Evolutionary conservation across 2,888 invertebrate genomes (phyloP), one percentile per base, ranked within the genome.

Genomic region (Melitaea athalia): DNA sequence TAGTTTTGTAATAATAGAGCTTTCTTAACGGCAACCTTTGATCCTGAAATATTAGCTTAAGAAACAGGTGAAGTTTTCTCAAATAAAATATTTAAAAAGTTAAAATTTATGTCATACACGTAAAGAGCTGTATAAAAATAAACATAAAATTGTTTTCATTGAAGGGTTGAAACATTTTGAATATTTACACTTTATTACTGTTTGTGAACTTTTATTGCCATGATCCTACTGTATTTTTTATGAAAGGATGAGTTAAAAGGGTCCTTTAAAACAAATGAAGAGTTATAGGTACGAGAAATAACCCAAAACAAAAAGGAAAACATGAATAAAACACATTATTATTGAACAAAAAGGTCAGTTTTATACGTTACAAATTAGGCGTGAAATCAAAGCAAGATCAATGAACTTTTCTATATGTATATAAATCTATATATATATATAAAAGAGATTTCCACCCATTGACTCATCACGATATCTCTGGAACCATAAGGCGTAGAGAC

Each of bases 141-240:
- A 45, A 45, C 0, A 45, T 45, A 4, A 7, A 31, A 12, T 31
- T 53, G 12, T 31, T 33, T n/a, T 31, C 24, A 24, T 31, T 52
- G 11, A 31, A 43, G 24, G 1, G 24, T 24, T 24, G 50, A 17
- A 15, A 50, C 43, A 43, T 59, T 50, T 62, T 64, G 5, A 63
- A 63, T 59, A 66, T 63, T 59, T 69, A 63, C 45, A 64, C 47
- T 59, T 59, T 15, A 53, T 24, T 60, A 15, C 14, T 43, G 33
- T 59, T 33, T 61, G 43, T 43, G 49, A 60, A 63, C 55, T 70
- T 67, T 67, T 70, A 70, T 67, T 64, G 45, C 50, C 55, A 50
- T 61, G 10, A 61, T 67, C 63, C 63, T 57, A 63, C 64, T 66
- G 63, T 59, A 60, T 24, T 59, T 60, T 24, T 49, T 52, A 55